Conservation (phyloP, 2,888 invertebrate species). For the Phyllotreta cruciferae region DNA sequence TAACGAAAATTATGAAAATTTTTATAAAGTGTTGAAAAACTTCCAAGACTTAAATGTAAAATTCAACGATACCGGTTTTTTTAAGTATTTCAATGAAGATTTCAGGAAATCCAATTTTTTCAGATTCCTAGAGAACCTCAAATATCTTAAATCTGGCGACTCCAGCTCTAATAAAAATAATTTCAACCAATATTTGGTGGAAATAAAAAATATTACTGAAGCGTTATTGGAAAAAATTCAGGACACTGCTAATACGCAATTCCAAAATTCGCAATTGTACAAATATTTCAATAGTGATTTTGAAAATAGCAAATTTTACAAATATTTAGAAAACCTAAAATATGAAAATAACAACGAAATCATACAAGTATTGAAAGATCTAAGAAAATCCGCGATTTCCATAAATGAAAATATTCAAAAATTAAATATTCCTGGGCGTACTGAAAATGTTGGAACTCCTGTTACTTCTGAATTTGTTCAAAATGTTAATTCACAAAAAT, state of each 20-base stretch:
- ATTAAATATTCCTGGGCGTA: too few species aligned
- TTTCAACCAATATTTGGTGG: constrained; percentile 15
- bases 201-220: constrained; percentile 19
- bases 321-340: constrained; percentile 9
- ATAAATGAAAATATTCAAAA: too few species aligned
- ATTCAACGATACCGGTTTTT: constrained; percentile 15
- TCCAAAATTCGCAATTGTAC: constrained; percentile 23
- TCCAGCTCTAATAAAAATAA: constrained; percentile 19
- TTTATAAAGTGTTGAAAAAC: constrained; percentile 30
- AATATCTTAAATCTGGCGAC: constrained; percentile 10
- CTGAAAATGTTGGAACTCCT: too few species aligned
- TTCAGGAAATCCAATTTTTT: constrained; percentile 28
- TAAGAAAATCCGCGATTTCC: too few species aligned
- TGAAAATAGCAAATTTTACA: constrained; percentile 11
- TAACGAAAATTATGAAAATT: constrained; percentile 25
- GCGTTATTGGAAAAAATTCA: constrained; percentile 12
- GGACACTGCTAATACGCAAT: neutral
- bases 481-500: too few species aligned
- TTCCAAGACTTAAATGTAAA: constrained; percentile 18
- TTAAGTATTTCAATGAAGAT: constrained; percentile 28
- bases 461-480: too few species aligned
- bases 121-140: constrained; percentile 21
- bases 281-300: constrained; percentile 27
- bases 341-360: neutral
- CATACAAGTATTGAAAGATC: too few species aligned